Evolutionary conservation across 2,888 invertebrate genomes (phyloP).

Genomic region (Monochamus alternatus): DNA sequence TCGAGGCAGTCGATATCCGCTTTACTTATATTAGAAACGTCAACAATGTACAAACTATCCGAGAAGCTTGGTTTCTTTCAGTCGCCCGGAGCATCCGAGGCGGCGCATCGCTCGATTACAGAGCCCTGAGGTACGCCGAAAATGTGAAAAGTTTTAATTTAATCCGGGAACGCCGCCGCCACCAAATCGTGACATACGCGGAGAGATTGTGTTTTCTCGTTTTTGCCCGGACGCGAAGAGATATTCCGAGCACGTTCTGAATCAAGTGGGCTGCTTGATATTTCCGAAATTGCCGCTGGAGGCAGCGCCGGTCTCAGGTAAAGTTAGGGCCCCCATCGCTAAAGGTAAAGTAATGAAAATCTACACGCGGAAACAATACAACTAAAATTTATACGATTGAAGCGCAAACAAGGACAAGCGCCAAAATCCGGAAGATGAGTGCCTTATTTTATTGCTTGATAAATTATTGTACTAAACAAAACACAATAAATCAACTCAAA

Average conservation of each 20-base stretch:
- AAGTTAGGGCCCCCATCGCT: no score
- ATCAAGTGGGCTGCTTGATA: neutral
- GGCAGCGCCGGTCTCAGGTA: no score
- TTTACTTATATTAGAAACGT: neutral
- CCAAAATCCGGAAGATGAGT: no score
- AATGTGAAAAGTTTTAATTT: constrained; percentile 10
- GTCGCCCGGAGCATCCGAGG: neutral
- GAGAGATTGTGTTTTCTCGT: neutral
- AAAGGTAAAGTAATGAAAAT: no score
- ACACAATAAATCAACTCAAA: no score
- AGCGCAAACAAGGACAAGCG: no score
- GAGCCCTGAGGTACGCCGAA: neutral
- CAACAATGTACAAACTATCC: constrained; percentile 21
- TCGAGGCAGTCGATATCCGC: neutral
- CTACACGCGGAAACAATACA: no score
- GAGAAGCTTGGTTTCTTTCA: constrained; percentile 4
- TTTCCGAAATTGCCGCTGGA: neutral
- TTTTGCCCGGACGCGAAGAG: neutral
- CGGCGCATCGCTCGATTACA: neutral
- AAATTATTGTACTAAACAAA: no score
- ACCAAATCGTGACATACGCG: neutral
- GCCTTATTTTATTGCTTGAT: no score
- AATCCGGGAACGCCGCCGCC: neutral
- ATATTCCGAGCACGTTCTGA: neutral
- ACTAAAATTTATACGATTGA: no score